Evolutionary conservation across 2,113 vertebrate genomes (phyloP).

Genomic region (Butorides virescens): DNA sequence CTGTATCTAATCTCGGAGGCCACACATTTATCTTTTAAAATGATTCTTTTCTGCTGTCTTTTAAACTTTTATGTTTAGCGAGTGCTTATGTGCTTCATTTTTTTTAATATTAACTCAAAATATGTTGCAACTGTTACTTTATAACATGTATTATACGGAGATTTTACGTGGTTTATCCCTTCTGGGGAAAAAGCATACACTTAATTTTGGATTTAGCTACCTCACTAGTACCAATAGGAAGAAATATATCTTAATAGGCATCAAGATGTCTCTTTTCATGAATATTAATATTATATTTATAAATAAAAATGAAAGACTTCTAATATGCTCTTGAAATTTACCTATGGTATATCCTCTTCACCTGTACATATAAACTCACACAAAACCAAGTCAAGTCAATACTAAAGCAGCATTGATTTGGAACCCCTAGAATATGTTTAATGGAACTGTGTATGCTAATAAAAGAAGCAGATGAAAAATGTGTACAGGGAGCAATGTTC

Average conservation of each 20-base stretch:
- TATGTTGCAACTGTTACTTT: neutral
- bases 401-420: neutral
- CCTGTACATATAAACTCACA: neutral
- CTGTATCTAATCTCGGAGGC: neutral
- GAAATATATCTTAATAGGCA: neutral
- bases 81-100: neutral
- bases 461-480: neutral
- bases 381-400: neutral
- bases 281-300: neutral
- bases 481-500: rapidly evolving
- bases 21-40: neutral
- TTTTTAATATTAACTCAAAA: neutral
- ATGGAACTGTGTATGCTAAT: neutral
- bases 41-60: neutral
- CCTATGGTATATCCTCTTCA: neutral
- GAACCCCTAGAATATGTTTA: neutral
- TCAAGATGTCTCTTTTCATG: neutral
- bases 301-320: neutral
- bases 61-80: neutral
- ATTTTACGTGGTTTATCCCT: neutral
- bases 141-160: neutral
- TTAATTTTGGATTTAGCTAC: neutral
- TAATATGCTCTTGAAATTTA: neutral
- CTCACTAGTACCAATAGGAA: neutral
- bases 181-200: neutral